Percentiles rank a stretch among this genome's conserved stretches.
These are phyloP conservation scores for Amiota mariae DNA, from an alignment of 2,888 invertebrate species.

Conservation along the genomic window DNA sequence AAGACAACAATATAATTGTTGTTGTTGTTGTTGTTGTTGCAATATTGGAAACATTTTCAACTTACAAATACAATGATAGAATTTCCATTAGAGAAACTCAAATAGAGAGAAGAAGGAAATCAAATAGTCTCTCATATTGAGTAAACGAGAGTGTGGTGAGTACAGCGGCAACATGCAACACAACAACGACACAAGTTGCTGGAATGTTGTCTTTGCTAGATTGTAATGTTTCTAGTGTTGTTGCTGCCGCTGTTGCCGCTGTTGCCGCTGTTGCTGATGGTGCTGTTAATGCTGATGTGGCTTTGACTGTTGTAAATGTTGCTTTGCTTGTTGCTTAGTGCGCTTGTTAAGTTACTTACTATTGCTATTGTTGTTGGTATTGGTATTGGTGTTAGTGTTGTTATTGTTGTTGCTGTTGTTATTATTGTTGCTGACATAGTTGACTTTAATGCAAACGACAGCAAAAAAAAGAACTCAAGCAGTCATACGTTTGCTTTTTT, in stretches of 20 bases:
- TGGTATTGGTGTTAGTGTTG: slow-evolving; percentile 34
- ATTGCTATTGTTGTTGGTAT: slow-evolving; percentile 24
- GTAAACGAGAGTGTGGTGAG: slow-evolving; percentile 23
- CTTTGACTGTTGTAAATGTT: neutral
- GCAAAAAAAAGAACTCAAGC: slow-evolving; percentile 14
- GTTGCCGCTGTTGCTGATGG: slow-evolving; percentile 43
- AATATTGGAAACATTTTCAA: slow-evolving; percentile 21
- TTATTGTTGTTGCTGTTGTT: slow-evolving; percentile 29
- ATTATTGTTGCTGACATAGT: slow-evolving; percentile 25
- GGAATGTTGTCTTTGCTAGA: slow-evolving; percentile 64
- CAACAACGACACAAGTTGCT: slow-evolving; percentile 47
- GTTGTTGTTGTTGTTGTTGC: slow-evolving; percentile 12
- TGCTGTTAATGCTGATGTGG: slow-evolving; percentile 27
- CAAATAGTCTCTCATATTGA: neutral
- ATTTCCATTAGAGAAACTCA: slow-evolving; percentile 9
- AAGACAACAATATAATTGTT: neutral
- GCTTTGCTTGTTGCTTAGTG: no score
- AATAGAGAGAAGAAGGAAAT: neutral
- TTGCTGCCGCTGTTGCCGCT: slow-evolving; percentile 34
- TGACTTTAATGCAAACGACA: neutral
- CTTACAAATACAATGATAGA: neutral
- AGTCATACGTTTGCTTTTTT: neutral
- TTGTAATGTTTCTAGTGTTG: slow-evolving; percentile 46
- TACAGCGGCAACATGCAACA: slow-evolving; percentile 27
- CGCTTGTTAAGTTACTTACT: neutral